Evolutionary conservation across 2,888 invertebrate genomes (phyloP), one percentile per base, ranked within the genome.

Genomic region (Conus canariensis): DNA sequence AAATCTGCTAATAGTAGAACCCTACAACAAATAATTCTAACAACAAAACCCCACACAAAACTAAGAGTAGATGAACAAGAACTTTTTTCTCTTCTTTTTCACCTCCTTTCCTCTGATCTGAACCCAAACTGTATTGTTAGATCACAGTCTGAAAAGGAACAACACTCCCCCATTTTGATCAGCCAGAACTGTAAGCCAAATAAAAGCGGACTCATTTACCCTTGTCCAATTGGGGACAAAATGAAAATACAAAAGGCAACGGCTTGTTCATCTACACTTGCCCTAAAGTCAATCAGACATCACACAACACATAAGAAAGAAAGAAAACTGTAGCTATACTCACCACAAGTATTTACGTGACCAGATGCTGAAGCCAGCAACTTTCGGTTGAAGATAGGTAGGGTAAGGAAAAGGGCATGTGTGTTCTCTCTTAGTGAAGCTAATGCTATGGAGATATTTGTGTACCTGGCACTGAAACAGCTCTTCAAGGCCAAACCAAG

Each of bases 41-140:
- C 59, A 88, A 88, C 58, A 88, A 88, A 88, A 88, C 80, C 88
- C 88, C 88, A 88, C 88, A 88, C 88, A 88, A 82, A 88, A 86
- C 64, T 56, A 86, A 88, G 88, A 30, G 80, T 88, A 74, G 88
- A 88, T 88, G 88, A 88, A 88, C 88, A 80, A 88, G n/a, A 19
- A 9, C 45, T 45, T 56, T 56, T 67, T 16, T n/a, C 12, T 87
- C 25, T 25, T 56, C 22, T 58, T 58, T 83, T 83, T 45, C 45
- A 45, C 45, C 45, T 3, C 45, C 45, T 45, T 45, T 45, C 45
- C 45, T 1, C 45, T 45, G 45, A 45, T 45, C 45, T 45, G 45
- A 45, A 45, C 45, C n/a, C 14, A 2, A 5, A 8, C 3, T 14
- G 70, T 74, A n/a, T 74, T 74, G 14, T 22, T 14, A 70, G 45